Evolutionary conservation across 1,140 invertebrate species (phyloP).

Genomic region (Orius laevigatus): DNA sequence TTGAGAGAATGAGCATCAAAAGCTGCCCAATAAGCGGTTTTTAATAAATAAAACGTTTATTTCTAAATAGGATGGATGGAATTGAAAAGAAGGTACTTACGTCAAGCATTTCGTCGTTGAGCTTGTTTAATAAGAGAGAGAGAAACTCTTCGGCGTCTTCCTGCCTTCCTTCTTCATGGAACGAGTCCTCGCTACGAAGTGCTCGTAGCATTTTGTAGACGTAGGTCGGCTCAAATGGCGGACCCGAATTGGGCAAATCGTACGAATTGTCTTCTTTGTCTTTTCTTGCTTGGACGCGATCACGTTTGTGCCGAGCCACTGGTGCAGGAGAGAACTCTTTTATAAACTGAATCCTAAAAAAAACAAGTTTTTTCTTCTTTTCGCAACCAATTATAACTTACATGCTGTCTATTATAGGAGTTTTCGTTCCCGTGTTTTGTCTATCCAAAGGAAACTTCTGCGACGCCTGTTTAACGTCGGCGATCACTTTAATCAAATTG

Average conservation of each 20-base stretch:
- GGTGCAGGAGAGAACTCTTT: slow-evolving; percentile 24
- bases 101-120: slow-evolving; percentile 92
- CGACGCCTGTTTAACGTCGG: slow-evolving; percentile 29
- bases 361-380: slow-evolving; percentile 12
- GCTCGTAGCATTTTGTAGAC: slow-evolving; percentile 64
- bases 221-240: slow-evolving; percentile 64
- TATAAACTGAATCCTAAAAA: slow-evolving; percentile 38
- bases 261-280: slow-evolving; percentile 10
- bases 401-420: slow-evolving; percentile 83
- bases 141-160: slow-evolving; percentile 94
- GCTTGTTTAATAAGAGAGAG: slow-evolving; percentile 74
- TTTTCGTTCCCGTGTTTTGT: slow-evolving; percentile 30
- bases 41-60: no score
- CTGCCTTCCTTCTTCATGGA: slow-evolving; percentile 59
- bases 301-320: slow-evolving; percentile 14
- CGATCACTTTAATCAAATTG: slow-evolving; percentile 63
- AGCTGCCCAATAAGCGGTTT: no score
- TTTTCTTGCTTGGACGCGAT: slow-evolving; percentile 15
- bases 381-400: slow-evolving; percentile 34
- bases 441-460: slow-evolving; percentile 6
- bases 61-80: no score
- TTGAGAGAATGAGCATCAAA: no score
- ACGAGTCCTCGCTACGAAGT: slow-evolving; percentile 50
- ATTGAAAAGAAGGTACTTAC: slow-evolving; percentile 29
- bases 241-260: slow-evolving; percentile 28